Base-by-base conservation (phyloP, 1,140 invertebrate species). In the Philotrypesis tridentata region DNA sequence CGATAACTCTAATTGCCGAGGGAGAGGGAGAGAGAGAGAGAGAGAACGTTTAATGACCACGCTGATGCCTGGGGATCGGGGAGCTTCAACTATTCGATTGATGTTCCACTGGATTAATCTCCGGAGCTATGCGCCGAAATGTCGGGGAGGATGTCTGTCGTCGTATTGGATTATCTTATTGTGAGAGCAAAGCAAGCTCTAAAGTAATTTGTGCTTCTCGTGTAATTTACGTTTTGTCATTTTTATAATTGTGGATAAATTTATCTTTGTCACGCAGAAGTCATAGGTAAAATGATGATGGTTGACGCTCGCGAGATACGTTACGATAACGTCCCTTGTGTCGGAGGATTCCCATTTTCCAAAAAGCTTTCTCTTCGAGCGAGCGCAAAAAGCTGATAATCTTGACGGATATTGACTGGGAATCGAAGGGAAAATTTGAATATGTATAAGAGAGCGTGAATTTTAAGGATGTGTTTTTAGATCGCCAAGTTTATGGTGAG, bases 1-100 rank as follows among this genome's bases (percentile, higher is more conserved):
- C 31, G 70, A 71, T 80, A 80, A 80, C 68, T 31, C 63, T 80
- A 72, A 80, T 72, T 79, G 29, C n/a, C 43, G 23, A 29, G 48
- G 2, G 48, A 21, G 48, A n/a, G 21, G n/a, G 48, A n/a, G 21
- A 43, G 40, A 17, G 33, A 37, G 33, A 9, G 9, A 43, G 48
- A 21, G 48, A n/a, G 48, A 12, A 5, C 67, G 67, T 60, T 79
- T 31, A 55, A 70, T 60, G 67, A 71, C 29, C 27, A 17, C 48
- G 48, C 48, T 55, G 48, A 55, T 55, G 17, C n/a, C 48, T 55
- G 48, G 48, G 21, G 48, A 55, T n/a, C 48, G 21, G 17, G 48
- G 48, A 14, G 48, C 17, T 55, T 55, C 14, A 55, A 55, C 48
- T 55, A 55, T 55, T 17, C 48, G 48, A 55, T 55, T 3, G 48